A percentile compares a stretch with the other conserved stretches of the same genome.
Conservation (phyloP, 1,140 invertebrate genomes). For the Callitettix versicolor region DNA sequence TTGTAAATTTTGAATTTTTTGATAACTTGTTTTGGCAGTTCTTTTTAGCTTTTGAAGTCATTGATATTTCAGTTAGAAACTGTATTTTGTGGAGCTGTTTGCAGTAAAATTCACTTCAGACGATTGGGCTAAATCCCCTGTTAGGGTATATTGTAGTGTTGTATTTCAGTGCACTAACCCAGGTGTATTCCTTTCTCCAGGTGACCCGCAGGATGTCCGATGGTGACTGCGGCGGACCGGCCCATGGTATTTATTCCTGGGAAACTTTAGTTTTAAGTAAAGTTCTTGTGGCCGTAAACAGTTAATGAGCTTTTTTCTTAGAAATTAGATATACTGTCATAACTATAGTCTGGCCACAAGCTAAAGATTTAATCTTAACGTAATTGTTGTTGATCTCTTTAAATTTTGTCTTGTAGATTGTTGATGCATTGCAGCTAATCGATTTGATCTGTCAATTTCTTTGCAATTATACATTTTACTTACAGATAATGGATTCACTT, state of each 20-base stretch:
- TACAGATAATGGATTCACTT: too few species aligned
- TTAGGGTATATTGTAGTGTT: background rate
- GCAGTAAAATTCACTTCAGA: background rate
- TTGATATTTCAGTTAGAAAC: too few species aligned
- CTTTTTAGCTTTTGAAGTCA: conserved; percentile 4
- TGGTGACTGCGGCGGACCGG: conserved; percentile 20
- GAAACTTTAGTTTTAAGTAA: conserved; percentile 17
- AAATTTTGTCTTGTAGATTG: too few species aligned
- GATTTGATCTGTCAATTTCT: too few species aligned
- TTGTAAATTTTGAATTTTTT: conserved; percentile 3
- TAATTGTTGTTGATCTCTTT: too few species aligned
- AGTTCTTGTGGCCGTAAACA: conserved; percentile 4
- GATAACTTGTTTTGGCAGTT: conserved; percentile 7
- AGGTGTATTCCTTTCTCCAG: conserved; percentile 29
- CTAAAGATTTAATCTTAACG: background rate
- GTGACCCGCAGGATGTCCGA: conserved; percentile 25
- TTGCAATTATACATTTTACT: too few species aligned
- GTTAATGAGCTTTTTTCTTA: conserved; percentile 8
- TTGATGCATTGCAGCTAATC: too few species aligned
- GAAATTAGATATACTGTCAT: conserved; percentile 7
- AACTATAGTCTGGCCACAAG: conserved; percentile 8
- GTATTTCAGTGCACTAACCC: conserved; percentile 25
- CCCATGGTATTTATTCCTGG: conserved; percentile 32
- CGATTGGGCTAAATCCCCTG: background rate
- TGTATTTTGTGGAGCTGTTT: too few species aligned